Evolutionary conservation across 2,797 vertebrate species (phyloP).

Genomic region (Bryconaethiops microstoma): DNA sequence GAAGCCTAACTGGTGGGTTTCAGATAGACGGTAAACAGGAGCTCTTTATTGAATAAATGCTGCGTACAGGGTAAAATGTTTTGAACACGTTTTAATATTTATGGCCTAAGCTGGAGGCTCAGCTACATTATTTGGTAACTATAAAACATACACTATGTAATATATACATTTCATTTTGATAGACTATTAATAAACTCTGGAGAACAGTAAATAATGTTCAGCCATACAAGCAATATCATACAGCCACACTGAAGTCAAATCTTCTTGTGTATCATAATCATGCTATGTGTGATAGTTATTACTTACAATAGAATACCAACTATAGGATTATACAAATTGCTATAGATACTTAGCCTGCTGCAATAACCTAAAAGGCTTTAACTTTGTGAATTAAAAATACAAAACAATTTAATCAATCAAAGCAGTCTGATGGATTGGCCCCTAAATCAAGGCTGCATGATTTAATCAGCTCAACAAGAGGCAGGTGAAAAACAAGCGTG

Average conservation of each 20-base stretch:
- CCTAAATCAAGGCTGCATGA: slow-evolving; percentile 50
- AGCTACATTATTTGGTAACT: too few species aligned
- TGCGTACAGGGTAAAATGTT: too few species aligned
- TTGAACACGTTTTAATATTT: too few species aligned
- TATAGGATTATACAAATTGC: not conserved
- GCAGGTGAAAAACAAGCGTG: slow-evolving; percentile 49
- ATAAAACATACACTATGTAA: not conserved
- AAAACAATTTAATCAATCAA: slow-evolving; percentile 56
- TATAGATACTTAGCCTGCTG: slow-evolving; percentile 16
- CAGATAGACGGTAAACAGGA: too few species aligned
- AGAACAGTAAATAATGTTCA: not conserved
- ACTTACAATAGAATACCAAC: not conserved
- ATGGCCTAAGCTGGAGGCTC: too few species aligned
- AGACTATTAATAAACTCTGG: too few species aligned
- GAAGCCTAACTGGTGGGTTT: too few species aligned
- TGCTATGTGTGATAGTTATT: not conserved
- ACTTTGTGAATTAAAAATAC: slow-evolving; percentile 18
- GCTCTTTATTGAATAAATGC: too few species aligned
- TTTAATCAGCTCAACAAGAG: slow-evolving; percentile 64
- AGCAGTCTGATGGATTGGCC: slow-evolving; percentile 57
- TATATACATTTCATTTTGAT: not conserved
- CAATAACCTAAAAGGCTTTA: not conserved
- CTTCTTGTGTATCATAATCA: not conserved
- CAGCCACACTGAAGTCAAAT: not conserved
- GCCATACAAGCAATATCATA: not conserved